Evolutionary conservation across 2,888 invertebrate species (phyloP).

Genomic region (Drosophila prolongata): DNA sequence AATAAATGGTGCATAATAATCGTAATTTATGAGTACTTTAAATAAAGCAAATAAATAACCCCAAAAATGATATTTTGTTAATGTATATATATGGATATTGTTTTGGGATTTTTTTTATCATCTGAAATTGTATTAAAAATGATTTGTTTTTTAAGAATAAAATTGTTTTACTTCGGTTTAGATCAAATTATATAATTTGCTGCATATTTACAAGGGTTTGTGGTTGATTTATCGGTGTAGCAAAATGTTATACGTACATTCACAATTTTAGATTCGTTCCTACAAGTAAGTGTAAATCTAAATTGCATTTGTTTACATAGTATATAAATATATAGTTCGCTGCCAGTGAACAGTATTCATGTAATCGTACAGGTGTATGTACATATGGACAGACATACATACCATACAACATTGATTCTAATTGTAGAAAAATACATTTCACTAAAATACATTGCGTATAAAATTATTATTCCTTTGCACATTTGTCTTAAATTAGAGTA

Average conservation of each 20-base stretch:
- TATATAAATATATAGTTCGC: slow-evolving; percentile 37
- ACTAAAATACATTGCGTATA: slow-evolving; percentile 75
- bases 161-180: neutral
- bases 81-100: neutral
- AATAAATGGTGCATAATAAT: slow-evolving; percentile 55
- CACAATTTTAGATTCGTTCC: slow-evolving; percentile 28
- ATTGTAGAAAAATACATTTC: slow-evolving; percentile 79
- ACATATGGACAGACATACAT: slow-evolving; percentile 27
- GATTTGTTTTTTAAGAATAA: neutral
- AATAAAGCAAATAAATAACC: slow-evolving; percentile 58
- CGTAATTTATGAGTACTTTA: slow-evolving; percentile 65
- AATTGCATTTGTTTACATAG: slow-evolving; percentile 40
- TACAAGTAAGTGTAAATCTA: slow-evolving; percentile 29
- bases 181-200: slow-evolving; percentile 41
- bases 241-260: slow-evolving; percentile 48
- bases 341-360: slow-evolving; percentile 23
- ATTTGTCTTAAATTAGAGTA: slow-evolving; percentile 43
- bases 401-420: slow-evolving; percentile 35
- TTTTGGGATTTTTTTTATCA: neutral
- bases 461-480: slow-evolving; percentile 62
- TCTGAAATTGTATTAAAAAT: neutral
- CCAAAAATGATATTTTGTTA: slow-evolving; percentile 24
- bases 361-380: slow-evolving; percentile 34
- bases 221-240: slow-evolving; percentile 31
- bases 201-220: slow-evolving; percentile 37